Conservation (phyloP, 1,140 invertebrate species). For the Chionoecetes opilio region DNA sequence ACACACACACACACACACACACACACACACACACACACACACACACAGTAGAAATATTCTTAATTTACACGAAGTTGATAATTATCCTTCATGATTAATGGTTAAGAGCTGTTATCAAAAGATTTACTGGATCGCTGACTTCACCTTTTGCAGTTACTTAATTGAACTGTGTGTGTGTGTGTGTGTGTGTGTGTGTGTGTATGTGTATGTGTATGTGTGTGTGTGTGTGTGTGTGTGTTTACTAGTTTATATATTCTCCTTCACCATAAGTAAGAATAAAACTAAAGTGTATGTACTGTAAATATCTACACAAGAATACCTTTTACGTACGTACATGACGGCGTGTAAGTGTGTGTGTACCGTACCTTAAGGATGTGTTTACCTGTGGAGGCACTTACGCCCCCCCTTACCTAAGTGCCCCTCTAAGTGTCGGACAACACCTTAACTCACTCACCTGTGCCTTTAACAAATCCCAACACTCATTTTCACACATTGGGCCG, state of each 20-base stretch:
- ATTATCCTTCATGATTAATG: not conserved
- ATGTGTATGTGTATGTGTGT: not conserved
- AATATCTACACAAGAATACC: not conserved
- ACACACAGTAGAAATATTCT: not conserved
- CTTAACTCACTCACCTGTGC: too few species aligned
- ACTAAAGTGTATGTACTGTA: too few species aligned
- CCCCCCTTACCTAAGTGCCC: too few species aligned
- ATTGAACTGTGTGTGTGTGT: not conserved
- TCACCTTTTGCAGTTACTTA: not conserved
- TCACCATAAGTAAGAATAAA: not conserved
- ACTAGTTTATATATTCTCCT: not conserved
- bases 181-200: not conserved
- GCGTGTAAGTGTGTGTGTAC: conserved; percentile 52
- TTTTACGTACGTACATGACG: conserved; percentile 41
- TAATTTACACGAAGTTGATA: not conserved
- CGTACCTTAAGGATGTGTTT: too few species aligned
- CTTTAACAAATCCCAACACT: not conserved
- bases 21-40: conserved; percentile 39
- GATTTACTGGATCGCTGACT: not conserved
- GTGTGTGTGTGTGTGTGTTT: conserved; percentile 40
- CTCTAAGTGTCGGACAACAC: too few species aligned
- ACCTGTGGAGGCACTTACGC: too few species aligned
- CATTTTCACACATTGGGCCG: not conserved
- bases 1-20: too few species aligned
- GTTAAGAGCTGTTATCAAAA: not conserved